Evolutionary conservation across 2,113 vertebrate species (phyloP).

Genomic region (Odontesthes bonariensis): DNA sequence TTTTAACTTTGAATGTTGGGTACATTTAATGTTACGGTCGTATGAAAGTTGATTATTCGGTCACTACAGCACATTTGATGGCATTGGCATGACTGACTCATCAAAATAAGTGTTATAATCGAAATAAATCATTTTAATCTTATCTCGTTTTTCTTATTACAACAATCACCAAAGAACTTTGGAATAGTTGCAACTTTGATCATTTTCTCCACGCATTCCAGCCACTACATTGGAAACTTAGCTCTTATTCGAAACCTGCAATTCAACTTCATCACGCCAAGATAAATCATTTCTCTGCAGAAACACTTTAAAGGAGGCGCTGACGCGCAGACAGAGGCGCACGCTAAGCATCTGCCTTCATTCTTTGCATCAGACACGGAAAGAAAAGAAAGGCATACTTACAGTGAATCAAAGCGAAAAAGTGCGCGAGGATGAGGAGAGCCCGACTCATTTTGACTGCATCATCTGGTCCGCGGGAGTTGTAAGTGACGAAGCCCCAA

Average conservation of each 20-base stretch:
- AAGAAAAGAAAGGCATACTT: conserved; percentile 57
- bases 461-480: conserved; percentile 59
- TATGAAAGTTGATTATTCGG: background rate
- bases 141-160: background rate
- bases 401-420: conserved; percentile 74
- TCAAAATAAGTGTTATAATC: background rate
- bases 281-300: background rate
- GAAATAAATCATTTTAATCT: background rate
- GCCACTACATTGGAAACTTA: background rate
- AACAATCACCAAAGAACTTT: background rate
- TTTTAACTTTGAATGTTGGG: background rate
- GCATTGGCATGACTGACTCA: conserved; percentile 3
- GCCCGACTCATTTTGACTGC: conserved; percentile 70
- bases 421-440: conserved; percentile 68
- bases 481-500: conserved; percentile 26
- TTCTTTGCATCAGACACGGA: background rate
- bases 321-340: background rate
- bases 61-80: conserved; percentile 2
- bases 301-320: background rate
- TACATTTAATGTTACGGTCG: too few species aligned
- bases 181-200: background rate
- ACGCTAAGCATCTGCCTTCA: too few species aligned
- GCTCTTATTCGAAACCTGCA: background rate
- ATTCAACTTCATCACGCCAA: background rate
- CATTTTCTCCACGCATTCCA: background rate